Evolutionary conservation across 2,888 invertebrate species (phyloP), one percentile per base, ranked within the genome.

Genomic region (Strigamia crassipes): DNA sequence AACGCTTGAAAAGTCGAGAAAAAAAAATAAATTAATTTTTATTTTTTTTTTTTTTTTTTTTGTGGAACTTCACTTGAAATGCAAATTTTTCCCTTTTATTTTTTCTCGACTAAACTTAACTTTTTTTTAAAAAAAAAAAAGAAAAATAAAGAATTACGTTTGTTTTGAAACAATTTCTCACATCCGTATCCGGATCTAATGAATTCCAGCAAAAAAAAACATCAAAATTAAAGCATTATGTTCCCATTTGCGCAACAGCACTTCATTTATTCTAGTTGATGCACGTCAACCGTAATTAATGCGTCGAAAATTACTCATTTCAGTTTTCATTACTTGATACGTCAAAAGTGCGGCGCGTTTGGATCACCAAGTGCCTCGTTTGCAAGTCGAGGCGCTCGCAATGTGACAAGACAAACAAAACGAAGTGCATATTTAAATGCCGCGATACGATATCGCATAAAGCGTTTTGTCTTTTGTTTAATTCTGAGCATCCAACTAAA

Each of bases 201-300:
- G n/a, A n/a, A n/a, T n/a, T n/a, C n/a, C n/a, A n/a, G 51, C 51
- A 51, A 51, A 3, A 51, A 51, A n/a, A 51, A n/a, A n/a, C n/a
- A 51, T 51, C 2, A n/a, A 51, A 51, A 51, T 51, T 51, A 51
- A 34, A 34, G 34, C 6, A 34, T n/a, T n/a, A 34, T 34, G 34
- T 34, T 34, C 34, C 6, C 34, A 34, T 34, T 34, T n/a, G 10
- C 3, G n/a, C 13, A 51, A 51, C 51, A 51, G 51, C n/a, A 51
- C 51, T 51, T 51, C 51, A 51, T 51, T 51, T n/a, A 51, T 51
- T 51, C 10, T 6, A 34, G 4, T 3, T 34, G 34, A 34, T 61
- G 61, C 61, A 61, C 61, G 61, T 61, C 61, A 61, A n/a, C 9
- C 61, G n/a, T 61, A 61, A 61, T 61, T 61, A 61, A 61, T 61